phyloP scores from a whole-genome alignment of 2,113 vertebrate genomes.

The Strix uralensis region DNA sequence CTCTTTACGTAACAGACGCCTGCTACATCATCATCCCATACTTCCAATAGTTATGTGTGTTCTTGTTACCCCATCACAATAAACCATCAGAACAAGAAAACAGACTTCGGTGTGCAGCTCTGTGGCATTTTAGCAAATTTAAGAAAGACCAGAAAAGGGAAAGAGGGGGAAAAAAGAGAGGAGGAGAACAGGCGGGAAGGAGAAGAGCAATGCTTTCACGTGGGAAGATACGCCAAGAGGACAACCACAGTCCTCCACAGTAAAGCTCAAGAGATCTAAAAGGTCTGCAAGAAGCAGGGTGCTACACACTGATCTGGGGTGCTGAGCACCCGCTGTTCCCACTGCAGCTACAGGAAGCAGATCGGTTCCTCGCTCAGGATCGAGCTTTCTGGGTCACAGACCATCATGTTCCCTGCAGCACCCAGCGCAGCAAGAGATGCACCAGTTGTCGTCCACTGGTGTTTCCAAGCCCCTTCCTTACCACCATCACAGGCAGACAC shows the following conservation, averaged over 20 bases:
- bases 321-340: neutral
- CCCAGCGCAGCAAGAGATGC: fast-evolving
- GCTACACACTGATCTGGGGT: neutral
- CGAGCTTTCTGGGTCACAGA: neutral
- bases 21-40: neutral
- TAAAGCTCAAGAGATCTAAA: neutral
- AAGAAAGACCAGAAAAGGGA: neutral
- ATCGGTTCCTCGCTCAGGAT: neutral
- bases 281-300: neutral
- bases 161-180: fast-evolving
- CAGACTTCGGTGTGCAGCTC: neutral
- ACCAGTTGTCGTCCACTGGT: neutral
- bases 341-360: neutral
- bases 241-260: neutral
- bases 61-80: neutral
- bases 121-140: neutral
- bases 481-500: neutral
- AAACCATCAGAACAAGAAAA: neutral
- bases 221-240: neutral
- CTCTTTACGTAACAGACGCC: neutral
- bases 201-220: neutral
- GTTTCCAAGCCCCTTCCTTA: neutral
- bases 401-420: fast-evolving
- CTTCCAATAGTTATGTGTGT: neutral
- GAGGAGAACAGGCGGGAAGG: neutral